Base-by-base conservation (phyloP, 2,888 invertebrate species). In the Torymus aiolomorphi region DNA sequence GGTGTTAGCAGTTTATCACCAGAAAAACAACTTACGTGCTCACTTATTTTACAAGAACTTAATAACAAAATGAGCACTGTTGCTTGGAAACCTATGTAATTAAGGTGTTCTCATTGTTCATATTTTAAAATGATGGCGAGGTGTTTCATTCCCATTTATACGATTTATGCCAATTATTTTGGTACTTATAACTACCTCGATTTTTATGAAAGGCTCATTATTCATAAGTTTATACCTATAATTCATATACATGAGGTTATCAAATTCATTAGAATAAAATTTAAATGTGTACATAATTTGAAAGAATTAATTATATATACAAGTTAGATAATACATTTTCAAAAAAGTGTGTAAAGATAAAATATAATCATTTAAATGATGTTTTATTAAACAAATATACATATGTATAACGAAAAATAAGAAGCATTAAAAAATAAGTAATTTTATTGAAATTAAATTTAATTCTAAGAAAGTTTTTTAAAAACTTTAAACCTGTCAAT, bases 31-130 rank as follows among this genome's bases (percentile, higher is more conserved):
- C 92, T 94, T 14, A 94, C 95, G 51, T 96, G 95, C 88, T 92
- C 93, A 8, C 92, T 96, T 16, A 95, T 96, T 82, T 91, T 96
- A 52, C 93, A 94, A 20, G 96, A 96, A 90, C 92, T 96, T 76
- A 96, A 96, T 88, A 92, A 95, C 77, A 96, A 96, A 90, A 94
- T 96, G 92, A 91, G 92, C 31, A 91, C 93, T 1, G 95, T 95
- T 42, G 94, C 94, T 0, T 95, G 95, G 95, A 94, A 94, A 83
- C 94, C 94, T 14, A 83, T 84, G 76, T 89, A 82, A 59, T 24
- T n/a, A n/a, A n/a, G 42, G 31, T 75, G 18, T 61, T 63, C 13
- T 57, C 42, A 75, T 52, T 67, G n/a, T 61, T 54, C 54, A 62
- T 67, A 57, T 20, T 56, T 52, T 51, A 3, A 67, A 67, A 24